A percentile compares a stretch with the other conserved stretches of the same genome.
Conservation (phyloP, 2,797 vertebrate species). For the Champsocephalus esox region DNA sequence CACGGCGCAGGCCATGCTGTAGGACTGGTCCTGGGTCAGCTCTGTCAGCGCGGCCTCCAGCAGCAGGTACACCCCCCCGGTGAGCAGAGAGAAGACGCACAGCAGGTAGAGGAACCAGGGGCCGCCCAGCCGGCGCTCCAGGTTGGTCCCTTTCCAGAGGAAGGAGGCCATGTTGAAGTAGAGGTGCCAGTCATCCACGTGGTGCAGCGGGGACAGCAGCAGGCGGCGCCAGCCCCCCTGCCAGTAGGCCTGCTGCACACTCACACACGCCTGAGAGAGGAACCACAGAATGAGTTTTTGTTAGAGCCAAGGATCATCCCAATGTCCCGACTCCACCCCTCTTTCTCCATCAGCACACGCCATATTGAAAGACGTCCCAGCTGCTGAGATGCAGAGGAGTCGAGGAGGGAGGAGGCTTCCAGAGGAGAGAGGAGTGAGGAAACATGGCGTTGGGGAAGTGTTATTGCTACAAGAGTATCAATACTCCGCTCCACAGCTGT, state of each 20-base stretch:
- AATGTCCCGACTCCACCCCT: too few species aligned
- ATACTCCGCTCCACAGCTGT: too few species aligned
- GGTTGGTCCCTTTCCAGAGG: conserved; percentile 91
- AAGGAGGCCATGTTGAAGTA: conserved; percentile 98
- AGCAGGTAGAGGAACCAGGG: conserved; percentile 91
- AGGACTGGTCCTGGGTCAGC: conserved; percentile 84
- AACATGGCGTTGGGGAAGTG: too few species aligned
- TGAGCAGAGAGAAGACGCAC: conserved; percentile 89
- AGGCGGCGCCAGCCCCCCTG: conserved; percentile 89
- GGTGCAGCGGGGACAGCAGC: conserved; percentile 92
- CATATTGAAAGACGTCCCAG: too few species aligned
- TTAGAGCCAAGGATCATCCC: too few species aligned
- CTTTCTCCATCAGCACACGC: too few species aligned
- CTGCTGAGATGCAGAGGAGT: too few species aligned
- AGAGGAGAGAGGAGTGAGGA: too few species aligned
- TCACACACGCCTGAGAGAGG: conserved; percentile 85
- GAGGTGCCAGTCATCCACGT: conserved; percentile 92
- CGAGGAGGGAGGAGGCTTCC: too few species aligned
- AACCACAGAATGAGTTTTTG: not conserved
- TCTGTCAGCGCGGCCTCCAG: conserved; percentile 84
- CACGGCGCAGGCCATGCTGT: conserved; percentile 86
- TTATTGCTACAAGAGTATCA: too few species aligned
- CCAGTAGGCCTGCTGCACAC: conserved; percentile 87
- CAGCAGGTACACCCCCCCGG: conserved; percentile 89
- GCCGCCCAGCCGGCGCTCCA: conserved; percentile 90